A percentile compares a stretch with the other conserved stretches of the same genome.
These are phyloP conservation scores for Leptinotarsa juncta DNA, from an alignment of 2,888 invertebrate genomes.

Conservation along the genomic window DNA sequence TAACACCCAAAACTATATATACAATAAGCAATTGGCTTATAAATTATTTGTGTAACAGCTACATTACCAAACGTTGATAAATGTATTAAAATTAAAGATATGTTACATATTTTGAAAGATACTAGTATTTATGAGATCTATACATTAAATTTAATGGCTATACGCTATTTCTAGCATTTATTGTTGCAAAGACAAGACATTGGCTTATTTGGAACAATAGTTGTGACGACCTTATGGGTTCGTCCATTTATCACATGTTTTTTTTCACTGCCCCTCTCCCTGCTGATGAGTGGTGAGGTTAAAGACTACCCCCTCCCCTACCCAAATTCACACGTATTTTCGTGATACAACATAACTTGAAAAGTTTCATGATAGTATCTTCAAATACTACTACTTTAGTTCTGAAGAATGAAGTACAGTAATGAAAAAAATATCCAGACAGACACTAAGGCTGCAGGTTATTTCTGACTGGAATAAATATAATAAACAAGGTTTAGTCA, in stretches of 20 bases:
- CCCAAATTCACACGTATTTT: no score
- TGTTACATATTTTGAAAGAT: not conserved
- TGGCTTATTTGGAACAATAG: not conserved
- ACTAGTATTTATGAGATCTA: not conserved
- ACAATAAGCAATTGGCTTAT: not conserved
- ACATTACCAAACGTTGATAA: not conserved
- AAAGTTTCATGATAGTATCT: no score
- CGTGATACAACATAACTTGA: no score
- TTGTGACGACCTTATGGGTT: not conserved
- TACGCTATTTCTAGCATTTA: not conserved
- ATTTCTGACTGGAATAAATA: no score
- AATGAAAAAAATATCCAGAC: no score
- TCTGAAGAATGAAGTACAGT: no score
- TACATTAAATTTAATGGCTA: not conserved
- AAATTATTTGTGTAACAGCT: not conserved
- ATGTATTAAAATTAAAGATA: not conserved
- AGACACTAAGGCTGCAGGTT: no score
- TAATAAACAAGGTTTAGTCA: no score
- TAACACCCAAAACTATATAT: not conserved
- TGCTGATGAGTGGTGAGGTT: no score
- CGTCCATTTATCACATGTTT: not conserved
- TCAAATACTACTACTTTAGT: no score
- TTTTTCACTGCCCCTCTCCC: no score
- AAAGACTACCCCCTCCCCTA: no score
- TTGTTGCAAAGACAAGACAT: slow-evolving; percentile 1